Conservation (phyloP, 1,140 invertebrate species). For the Littorina saxatilis region DNA sequence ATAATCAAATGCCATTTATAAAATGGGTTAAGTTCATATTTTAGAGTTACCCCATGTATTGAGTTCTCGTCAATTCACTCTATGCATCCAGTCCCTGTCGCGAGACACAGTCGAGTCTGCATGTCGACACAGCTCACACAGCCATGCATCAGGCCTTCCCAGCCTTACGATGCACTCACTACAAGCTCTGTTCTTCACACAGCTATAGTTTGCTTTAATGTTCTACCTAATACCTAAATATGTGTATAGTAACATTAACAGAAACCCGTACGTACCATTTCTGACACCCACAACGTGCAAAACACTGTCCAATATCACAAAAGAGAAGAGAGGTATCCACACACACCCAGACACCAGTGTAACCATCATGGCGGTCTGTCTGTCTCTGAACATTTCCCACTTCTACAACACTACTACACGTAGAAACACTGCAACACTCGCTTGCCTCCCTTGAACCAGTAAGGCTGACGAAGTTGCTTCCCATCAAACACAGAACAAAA, state of each 20-base stretch:
- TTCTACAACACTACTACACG: neutral
- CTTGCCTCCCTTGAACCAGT: conserved; percentile 16
- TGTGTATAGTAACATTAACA: neutral
- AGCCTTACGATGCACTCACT: no score
- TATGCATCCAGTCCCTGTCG: no score
- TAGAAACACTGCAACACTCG: neutral
- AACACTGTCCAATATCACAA: neutral
- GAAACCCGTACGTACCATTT: neutral
- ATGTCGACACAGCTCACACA: neutral
- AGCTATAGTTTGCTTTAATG: no score
- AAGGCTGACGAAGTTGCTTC: neutral
- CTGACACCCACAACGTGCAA: neutral
- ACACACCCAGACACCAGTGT: neutral
- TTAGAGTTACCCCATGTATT: no score
- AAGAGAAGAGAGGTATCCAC: neutral
- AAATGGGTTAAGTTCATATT: no score
- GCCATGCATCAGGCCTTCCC: neutral
- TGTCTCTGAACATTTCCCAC: neutral
- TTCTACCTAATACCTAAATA: no score
- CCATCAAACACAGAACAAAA: no score
- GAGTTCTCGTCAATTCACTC: no score
- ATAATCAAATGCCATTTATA: no score
- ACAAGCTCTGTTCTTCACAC: no score
- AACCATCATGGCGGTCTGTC: conserved; percentile 22
- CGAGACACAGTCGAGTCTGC: no score